A percentile compares a stretch with the other conserved stretches of the same genome.
These are phyloP conservation scores for Apamea anceps DNA, from an alignment of 2,888 invertebrate genomes.

Conservation along the genomic window DNA sequence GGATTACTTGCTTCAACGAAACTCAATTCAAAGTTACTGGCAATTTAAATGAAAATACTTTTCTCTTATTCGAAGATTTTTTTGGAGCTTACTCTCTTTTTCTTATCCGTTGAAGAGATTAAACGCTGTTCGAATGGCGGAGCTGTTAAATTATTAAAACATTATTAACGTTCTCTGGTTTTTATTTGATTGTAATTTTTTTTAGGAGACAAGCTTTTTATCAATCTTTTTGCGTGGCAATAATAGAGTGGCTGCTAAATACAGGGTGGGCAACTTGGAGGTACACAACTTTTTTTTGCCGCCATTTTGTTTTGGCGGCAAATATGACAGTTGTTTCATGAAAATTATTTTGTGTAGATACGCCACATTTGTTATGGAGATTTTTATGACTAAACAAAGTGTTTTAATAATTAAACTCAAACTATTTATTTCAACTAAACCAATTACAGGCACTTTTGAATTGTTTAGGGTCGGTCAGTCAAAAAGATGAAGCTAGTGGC, in stretches of 20 bases:
- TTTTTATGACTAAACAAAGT: too few relatives aligned
- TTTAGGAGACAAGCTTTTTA: conserved; percentile 24
- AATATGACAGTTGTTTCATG: too few relatives aligned
- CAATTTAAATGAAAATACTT: conserved; percentile 82
- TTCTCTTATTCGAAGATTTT: conserved; percentile 72
- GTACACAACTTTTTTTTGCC: too few relatives aligned
- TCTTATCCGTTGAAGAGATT: conserved; percentile 79
- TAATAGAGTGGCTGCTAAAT: neutral
- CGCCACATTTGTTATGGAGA: too few relatives aligned
- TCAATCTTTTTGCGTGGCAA: neutral
- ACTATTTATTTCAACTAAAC: too few relatives aligned
- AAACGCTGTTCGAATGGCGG: conserved; percentile 76
- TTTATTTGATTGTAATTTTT: conserved; percentile 57
- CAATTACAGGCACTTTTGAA: too few relatives aligned
- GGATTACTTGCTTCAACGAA: conserved; percentile 80
- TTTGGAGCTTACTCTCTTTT: conserved; percentile 74
- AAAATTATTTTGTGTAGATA: too few relatives aligned
- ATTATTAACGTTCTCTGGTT: conserved; percentile 56
- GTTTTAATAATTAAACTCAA: too few relatives aligned
- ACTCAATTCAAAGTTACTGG: conserved; percentile 81
- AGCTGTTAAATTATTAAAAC: conserved; percentile 66
- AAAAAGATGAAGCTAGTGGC: too few relatives aligned
- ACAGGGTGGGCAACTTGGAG: too few relatives aligned
- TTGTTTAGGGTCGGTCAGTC: too few relatives aligned
- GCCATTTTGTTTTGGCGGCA: too few relatives aligned